Evolutionary conservation across 1,140 invertebrate genomes (phyloP).

Genomic region (Zophobas atratus): DNA sequence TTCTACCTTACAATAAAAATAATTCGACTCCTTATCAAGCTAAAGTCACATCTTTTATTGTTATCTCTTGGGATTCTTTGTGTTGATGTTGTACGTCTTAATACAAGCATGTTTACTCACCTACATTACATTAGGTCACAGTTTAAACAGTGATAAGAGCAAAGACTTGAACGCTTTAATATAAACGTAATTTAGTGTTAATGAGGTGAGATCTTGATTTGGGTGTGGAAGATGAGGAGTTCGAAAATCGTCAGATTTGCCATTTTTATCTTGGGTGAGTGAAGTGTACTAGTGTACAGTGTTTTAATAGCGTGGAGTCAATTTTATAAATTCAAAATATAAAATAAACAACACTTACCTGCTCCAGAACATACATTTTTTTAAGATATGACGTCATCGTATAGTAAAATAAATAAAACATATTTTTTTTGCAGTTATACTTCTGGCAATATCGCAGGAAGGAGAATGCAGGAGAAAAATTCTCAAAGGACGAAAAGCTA

Average conservation of each 20-base stretch:
- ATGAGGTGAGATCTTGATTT: not conserved
- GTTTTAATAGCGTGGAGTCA: too few species aligned
- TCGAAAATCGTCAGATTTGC: constrained; percentile 3
- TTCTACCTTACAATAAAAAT: too few species aligned
- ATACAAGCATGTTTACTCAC: constrained; percentile 18
- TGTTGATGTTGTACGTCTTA: not conserved
- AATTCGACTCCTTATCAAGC: too few species aligned
- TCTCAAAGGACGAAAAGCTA: constrained; percentile 79
- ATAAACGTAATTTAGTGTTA: not conserved
- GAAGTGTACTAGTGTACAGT: too few species aligned
- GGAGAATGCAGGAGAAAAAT: constrained; percentile 82
- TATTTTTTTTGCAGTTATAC: constrained; percentile 71
- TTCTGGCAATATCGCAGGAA: constrained; percentile 77
- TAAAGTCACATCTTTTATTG: too few species aligned
- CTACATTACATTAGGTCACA: constrained; percentile 7
- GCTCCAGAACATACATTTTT: too few species aligned
- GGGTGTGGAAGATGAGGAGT: not conserved
- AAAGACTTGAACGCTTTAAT: not conserved
- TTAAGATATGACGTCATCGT: too few species aligned
- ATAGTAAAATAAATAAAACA: not conserved
- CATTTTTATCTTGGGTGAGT: not conserved
- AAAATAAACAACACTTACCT: too few species aligned
- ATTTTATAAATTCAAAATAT: too few species aligned
- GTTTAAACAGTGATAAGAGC: constrained; percentile 28
- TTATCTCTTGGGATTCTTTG: too few species aligned